Conservation (phyloP, 2,797 vertebrate species). For the Octomys mimax region DNA sequence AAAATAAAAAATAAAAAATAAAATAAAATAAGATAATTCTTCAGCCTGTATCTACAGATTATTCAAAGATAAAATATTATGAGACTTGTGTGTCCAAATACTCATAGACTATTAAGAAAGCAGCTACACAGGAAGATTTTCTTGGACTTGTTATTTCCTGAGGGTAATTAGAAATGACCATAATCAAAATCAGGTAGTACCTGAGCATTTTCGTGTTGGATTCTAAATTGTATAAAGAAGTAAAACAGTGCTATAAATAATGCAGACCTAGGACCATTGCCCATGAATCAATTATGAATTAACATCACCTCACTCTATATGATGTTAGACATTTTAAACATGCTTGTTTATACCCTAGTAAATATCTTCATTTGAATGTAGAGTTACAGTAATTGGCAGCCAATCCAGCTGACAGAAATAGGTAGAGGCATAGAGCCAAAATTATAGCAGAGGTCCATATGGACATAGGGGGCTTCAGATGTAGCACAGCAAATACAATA, state of each 20-base stretch:
- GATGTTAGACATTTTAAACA: background rate
- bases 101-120: background rate
- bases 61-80: background rate
- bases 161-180: background rate
- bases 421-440: background rate
- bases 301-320: background rate
- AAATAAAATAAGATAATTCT: background rate
- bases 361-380: background rate
- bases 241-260: background rate
- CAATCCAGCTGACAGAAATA: background rate
- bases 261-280: background rate
- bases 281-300: background rate
- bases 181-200: background rate
- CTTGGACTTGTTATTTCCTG: background rate
- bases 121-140: background rate
- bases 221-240: background rate
- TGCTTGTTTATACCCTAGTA: background rate
- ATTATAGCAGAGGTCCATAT: background rate
- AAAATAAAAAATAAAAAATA: too few species aligned
- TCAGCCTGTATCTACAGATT: background rate
- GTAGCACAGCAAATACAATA: background rate
- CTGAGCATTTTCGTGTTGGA: background rate
- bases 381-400: background rate
- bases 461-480: background rate
- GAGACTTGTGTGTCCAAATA: background rate